Percentiles rank a stretch among this genome's conserved stretches.
Conservation (phyloP, 2,797 vertebrate genomes). For the Hydrophis major region DNA sequence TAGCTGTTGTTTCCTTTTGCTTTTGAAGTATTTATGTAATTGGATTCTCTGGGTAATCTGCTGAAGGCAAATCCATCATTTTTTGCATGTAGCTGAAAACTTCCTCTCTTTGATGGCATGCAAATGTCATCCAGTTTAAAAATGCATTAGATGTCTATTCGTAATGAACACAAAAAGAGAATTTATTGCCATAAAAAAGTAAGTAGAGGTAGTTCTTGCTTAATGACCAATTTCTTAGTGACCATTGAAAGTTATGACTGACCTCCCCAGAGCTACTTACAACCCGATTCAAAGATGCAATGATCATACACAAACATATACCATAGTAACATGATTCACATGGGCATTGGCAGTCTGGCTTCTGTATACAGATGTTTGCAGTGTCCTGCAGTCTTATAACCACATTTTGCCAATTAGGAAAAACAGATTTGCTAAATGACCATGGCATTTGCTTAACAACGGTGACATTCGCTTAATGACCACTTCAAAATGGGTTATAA, state of each 20-base stretch:
- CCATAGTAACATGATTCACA: neutral
- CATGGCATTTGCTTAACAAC: neutral
- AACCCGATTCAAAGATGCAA: neutral
- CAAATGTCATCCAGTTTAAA: neutral
- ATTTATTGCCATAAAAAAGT: neutral
- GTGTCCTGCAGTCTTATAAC: neutral
- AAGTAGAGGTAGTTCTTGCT: neutral
- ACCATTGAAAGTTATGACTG: neutral
- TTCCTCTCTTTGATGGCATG: neutral
- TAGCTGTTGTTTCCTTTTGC: neutral
- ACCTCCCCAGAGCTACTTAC: neutral
- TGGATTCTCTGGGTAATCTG: neutral
- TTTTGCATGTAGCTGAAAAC: neutral
- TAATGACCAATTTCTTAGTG: neutral
- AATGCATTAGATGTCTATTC: neutral
- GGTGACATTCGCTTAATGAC: neutral
- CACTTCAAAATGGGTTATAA: neutral
- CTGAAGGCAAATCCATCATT: neutral
- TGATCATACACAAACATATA: neutral
- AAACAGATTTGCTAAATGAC: neutral
- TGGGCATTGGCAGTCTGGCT: neutral
- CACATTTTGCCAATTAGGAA: neutral
- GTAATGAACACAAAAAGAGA: neutral
- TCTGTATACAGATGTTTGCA: neutral
- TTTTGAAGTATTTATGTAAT: neutral